A percentile compares a stretch with the other conserved stretches of the same genome.
Evolutionary conservation across 1,140 invertebrate species (phyloP).

Genomic region (Penaeus indicus): DNA sequence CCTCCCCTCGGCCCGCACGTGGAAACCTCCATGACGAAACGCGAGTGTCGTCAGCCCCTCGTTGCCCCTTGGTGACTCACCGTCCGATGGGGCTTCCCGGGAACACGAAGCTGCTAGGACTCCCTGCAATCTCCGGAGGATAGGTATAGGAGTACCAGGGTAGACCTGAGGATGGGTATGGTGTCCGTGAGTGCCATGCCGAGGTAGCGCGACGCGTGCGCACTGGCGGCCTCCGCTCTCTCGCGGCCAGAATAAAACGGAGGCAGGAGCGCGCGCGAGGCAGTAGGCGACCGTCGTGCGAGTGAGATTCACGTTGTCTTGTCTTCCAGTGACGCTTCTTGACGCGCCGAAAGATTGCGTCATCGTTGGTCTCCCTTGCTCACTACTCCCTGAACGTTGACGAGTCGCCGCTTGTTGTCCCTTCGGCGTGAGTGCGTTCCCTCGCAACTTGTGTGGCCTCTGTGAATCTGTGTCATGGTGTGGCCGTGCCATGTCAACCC

Average conservation of each 20-base stretch:
- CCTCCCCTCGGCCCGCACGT: neutral
- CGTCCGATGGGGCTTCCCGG: neutral
- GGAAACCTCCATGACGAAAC: conserved; percentile 5
- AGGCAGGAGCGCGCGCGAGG: neutral
- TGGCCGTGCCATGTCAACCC: too few relatives aligned
- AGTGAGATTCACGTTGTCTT: neutral
- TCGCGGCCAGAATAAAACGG: neutral
- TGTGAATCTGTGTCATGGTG: neutral
- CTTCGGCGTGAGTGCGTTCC: neutral
- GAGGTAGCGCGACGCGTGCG: neutral
- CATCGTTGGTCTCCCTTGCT: neutral
- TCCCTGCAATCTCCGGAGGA: too few relatives aligned
- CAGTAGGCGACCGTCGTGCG: neutral
- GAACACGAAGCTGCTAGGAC: neutral
- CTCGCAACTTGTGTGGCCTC: neutral
- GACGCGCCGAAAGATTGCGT: too few relatives aligned
- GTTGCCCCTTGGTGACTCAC: neutral
- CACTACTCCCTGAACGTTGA: neutral
- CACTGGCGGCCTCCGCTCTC: neutral
- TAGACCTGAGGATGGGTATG: too few relatives aligned
- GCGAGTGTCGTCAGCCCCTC: neutral
- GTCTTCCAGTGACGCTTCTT: neutral
- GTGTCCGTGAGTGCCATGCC: neutral
- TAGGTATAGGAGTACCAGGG: too few relatives aligned
- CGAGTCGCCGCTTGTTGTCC: neutral